Percentiles rank a stretch among this genome's conserved stretches.
phyloP scores from a whole-genome alignment of 2,888 invertebrate genomes.

The Monoplex corrugatus region DNA sequence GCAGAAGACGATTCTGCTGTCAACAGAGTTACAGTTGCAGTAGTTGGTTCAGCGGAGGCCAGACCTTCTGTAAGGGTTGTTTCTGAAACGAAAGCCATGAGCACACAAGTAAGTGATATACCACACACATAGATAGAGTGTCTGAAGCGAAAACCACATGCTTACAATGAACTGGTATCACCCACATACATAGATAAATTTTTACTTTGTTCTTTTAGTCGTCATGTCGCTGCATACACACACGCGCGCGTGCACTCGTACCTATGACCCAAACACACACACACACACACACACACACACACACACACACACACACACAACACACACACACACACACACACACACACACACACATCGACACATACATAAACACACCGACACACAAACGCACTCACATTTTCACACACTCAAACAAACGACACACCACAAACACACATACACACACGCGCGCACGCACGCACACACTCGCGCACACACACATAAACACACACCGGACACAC shows the following conservation, averaged over 20 bases:
- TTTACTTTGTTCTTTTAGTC: too few species aligned
- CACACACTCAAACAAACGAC: neutral
- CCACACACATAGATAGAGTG: too few species aligned
- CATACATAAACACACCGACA: neutral
- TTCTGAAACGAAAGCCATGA: too few species aligned
- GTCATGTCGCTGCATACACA: too few species aligned
- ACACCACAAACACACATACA: neutral
- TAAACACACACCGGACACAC: slow-evolving; percentile 13
- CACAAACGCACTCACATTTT: neutral
- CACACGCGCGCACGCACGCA: neutral
- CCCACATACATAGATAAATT: too few species aligned
- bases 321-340: neutral
- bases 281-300: slow-evolving; percentile 7
- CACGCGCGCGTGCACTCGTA: neutral
- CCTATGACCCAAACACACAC: neutral
- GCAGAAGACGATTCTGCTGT: slow-evolving; percentile 45
- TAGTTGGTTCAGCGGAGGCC: slow-evolving; percentile 13
- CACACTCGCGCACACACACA: slow-evolving; percentile 1
- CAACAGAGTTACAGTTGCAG: slow-evolving; percentile 47
- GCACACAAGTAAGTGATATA: too few species aligned
- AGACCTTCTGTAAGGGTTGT: too few species aligned
- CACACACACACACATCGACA: neutral
- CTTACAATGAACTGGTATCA: too few species aligned
- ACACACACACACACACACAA: neutral
- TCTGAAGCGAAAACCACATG: too few species aligned